phyloP scores from a whole-genome alignment of 1,140 invertebrate species.

The Agrilus planipennis region DNA sequence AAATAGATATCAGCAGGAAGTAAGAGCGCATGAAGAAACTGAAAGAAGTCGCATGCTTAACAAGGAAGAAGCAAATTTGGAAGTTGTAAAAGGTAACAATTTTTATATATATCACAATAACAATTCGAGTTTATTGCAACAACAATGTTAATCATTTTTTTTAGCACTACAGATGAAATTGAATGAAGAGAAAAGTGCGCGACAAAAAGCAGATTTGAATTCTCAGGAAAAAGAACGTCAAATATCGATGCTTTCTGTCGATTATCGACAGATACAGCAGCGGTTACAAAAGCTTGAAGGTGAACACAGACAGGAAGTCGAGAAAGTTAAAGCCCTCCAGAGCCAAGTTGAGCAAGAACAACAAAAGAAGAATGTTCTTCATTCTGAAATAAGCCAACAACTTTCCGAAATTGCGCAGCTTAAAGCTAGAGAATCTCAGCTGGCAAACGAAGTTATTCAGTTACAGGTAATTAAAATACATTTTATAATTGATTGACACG shows the following conservation, averaged over 20 bases:
- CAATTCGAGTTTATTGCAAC: background rate
- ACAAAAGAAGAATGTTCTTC: constrained; percentile 59
- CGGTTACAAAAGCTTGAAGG: constrained; percentile 80
- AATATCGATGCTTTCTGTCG: constrained; percentile 86
- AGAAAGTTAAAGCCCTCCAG: constrained; percentile 72
- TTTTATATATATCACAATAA: background rate
- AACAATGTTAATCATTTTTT: constrained; percentile 14
- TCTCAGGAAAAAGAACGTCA: constrained; percentile 87
- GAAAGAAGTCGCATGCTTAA: constrained; percentile 70
- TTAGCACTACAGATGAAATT: constrained; percentile 80
- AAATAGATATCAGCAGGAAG: constrained; percentile 79
- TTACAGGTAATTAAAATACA: constrained; percentile 36
- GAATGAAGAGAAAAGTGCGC: constrained; percentile 75
- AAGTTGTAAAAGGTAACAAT: constrained; percentile 70
- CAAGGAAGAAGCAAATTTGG: constrained; percentile 81
- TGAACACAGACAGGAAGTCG: constrained; percentile 75
- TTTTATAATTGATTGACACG: constrained; percentile 2
- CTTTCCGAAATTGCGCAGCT: constrained; percentile 59
- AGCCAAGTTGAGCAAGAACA: constrained; percentile 84
- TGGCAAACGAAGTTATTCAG: constrained; percentile 56
- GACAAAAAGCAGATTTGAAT: constrained; percentile 70
- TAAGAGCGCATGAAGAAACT: constrained; percentile 78
- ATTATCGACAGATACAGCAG: constrained; percentile 84
- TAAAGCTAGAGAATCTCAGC: constrained; percentile 63
- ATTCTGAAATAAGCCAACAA: constrained; percentile 59